phyloP scores from a whole-genome alignment of 92 coral and sea anemone species.

The Palythoa grandiflora region DNA sequence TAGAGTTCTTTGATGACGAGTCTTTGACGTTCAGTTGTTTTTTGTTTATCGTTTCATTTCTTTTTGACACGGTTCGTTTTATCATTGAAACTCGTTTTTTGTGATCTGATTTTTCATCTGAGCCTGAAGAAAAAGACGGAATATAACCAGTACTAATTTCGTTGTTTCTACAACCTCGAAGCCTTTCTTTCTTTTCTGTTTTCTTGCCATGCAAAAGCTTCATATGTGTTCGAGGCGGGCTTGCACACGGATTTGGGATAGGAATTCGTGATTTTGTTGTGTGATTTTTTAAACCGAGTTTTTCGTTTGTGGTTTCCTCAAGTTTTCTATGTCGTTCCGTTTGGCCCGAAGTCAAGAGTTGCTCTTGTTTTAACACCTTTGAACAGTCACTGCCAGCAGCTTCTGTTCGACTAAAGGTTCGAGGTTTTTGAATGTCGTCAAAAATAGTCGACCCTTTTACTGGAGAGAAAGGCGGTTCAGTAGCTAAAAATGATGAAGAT shows the following conservation, averaged over 20 bases:
- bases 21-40: conserved; percentile 3
- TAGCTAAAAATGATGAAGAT: background rate
- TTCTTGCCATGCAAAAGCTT: background rate
- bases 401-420: background rate
- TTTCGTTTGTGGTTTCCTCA: conserved; percentile 5
- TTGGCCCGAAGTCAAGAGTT: conserved; percentile 12
- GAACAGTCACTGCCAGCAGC: background rate
- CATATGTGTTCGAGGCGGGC: conserved; percentile 38
- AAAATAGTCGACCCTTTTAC: background rate
- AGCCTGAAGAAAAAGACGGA: conserved; percentile 46
- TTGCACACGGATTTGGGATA: conserved; percentile 9
- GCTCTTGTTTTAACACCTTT: background rate
- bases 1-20: background rate
- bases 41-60: conserved; percentile 28
- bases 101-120: conserved; percentile 43
- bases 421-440: background rate
- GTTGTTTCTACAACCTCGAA: background rate
- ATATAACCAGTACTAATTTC: conserved; percentile 19
- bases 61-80: conserved; percentile 50
- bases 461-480: background rate
- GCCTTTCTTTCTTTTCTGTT: background rate
- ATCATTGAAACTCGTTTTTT: conserved; percentile 64
- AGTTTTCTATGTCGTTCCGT: background rate
- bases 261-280: conserved; percentile 29
- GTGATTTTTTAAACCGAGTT: background rate